Base-by-base conservation (phyloP, 2,888 invertebrate species). In the Epistrophella euchroma region DNA sequence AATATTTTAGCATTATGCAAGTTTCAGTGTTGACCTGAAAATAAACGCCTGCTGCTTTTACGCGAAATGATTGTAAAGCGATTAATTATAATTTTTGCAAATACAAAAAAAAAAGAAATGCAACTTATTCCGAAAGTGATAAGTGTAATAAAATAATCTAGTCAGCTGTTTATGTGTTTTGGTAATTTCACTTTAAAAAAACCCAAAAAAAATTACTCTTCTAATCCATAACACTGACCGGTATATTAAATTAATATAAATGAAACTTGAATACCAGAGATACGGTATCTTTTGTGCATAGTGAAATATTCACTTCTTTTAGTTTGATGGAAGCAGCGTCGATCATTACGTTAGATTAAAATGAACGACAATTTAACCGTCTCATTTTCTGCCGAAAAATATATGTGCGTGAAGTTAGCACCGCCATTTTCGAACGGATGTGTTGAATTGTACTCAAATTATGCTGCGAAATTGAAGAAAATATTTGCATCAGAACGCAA, bases 71-170 rank as follows among this genome's bases (percentile, higher is more conserved):
- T 25, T 62, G 15, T 25, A 62, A 62, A 25, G 25, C 22, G 60
- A 43, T 25, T 25, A 62, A 62, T 62, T 62, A 43, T 5, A 62
- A 22, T 37, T 60, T 19, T 25, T 62, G 60, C 60, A 40, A 40
- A 60, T 11, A 19, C n/a, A 25, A 32, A 32, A 32, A 32, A 32
- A 1, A 32, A 32, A 6, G 22, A 60, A 10, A 7, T 19, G 22
- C 40, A 62, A n/a, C n/a, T 50, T 11, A 19, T 35, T 13, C 28
- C 19, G 4, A 10, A n/a, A 6, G 15, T 2, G 15, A 10, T 2
- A 43, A 62, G 40, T 56, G 35, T 43, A 25, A 43, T 43, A 6
- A 25, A 7, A 60, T 40, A n/a, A 15, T 15, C 22, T 40, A 22
- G 37, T 60, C 19, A 60, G 19, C 1, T 40, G 22, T 15, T 60